Conservation (phyloP, 2,113 vertebrate genomes). For the Notechis scutatus region DNA sequence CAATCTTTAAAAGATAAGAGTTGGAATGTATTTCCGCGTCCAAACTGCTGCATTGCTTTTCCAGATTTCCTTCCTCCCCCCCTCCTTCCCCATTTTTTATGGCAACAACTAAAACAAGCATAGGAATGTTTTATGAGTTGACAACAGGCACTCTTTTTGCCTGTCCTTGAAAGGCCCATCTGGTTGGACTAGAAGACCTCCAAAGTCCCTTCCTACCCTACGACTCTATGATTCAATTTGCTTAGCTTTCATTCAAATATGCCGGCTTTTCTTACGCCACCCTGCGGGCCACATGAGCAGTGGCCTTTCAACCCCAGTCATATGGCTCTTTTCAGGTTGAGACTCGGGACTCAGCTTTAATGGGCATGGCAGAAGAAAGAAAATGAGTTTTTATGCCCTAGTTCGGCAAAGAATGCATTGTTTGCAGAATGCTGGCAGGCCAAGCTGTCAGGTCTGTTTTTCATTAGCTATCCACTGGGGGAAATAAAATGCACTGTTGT, state of each 20-base stretch:
- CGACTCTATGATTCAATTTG: constrained; percentile 40
- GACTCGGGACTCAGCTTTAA: constrained; percentile 62
- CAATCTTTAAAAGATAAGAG: too few species aligned
- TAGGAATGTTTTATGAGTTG: too few species aligned
- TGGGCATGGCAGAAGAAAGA: constrained; percentile 47
- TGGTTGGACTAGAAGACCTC: too few species aligned
- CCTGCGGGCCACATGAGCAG: constrained; percentile 58
- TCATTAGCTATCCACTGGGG: constrained; percentile 59
- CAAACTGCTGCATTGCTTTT: too few species aligned
- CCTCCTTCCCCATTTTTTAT: too few species aligned
- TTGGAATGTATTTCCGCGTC: too few species aligned
- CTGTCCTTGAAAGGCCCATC: too few species aligned
- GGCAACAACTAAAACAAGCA: too few species aligned
- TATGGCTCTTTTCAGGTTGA: constrained; percentile 63
- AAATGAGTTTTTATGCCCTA: constrained; percentile 55
- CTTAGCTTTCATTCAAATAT: constrained; percentile 53
- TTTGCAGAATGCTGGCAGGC: constrained; percentile 60
- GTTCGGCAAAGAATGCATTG: constrained; percentile 62
- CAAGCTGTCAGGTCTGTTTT: constrained; percentile 55
- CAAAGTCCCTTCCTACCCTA: too few species aligned
- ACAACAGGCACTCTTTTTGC: too few species aligned
- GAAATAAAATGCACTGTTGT: constrained; percentile 35
- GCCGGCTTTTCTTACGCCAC: constrained; percentile 56
- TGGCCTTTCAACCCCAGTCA: constrained; percentile 72
- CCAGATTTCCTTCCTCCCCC: too few species aligned